These are phyloP conservation scores for Oreotragus oreotragus DNA, from an alignment of 2,113 vertebrate species.

Conservation along the genomic window DNA sequence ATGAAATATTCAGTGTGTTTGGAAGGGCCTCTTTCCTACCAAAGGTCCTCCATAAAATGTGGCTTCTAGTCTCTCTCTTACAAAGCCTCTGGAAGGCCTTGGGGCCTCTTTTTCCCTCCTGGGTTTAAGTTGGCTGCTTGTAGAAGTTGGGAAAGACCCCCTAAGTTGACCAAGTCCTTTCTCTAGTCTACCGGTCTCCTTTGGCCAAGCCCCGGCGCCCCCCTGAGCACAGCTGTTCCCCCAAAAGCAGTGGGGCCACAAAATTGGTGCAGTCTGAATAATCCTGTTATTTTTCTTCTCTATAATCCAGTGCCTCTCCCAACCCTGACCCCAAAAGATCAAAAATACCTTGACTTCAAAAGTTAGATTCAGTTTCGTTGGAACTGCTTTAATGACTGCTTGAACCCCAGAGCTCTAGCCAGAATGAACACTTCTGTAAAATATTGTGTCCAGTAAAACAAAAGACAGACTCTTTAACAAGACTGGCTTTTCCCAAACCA, in stretches of 20 bases:
- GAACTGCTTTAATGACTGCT: background rate
- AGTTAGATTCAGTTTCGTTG: background rate
- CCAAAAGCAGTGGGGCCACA: background rate
- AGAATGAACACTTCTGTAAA: background rate
- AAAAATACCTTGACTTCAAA: background rate
- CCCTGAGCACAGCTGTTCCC: background rate
- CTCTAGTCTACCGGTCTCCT: background rate
- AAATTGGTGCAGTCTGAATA: background rate
- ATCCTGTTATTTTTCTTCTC: background rate
- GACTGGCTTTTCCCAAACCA: background rate
- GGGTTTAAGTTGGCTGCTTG: background rate
- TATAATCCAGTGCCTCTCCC: background rate
- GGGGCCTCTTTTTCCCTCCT: background rate
- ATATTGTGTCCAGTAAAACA: background rate
- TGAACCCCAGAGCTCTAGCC: background rate
- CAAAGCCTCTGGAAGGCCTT: background rate
- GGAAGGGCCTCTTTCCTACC: conserved; percentile 41
- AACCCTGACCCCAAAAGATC: background rate
- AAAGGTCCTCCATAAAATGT: conserved; percentile 20
- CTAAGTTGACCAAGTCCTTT: background rate
- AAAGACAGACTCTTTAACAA: background rate
- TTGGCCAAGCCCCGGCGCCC: background rate
- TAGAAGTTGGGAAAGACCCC: conserved; percentile 15
- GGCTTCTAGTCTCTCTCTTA: conserved; percentile 18
- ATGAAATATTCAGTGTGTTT: conserved; percentile 85